Evolutionary conservation across 2,888 invertebrate genomes (phyloP).

Genomic region (Sclerodermus sp.): DNA sequence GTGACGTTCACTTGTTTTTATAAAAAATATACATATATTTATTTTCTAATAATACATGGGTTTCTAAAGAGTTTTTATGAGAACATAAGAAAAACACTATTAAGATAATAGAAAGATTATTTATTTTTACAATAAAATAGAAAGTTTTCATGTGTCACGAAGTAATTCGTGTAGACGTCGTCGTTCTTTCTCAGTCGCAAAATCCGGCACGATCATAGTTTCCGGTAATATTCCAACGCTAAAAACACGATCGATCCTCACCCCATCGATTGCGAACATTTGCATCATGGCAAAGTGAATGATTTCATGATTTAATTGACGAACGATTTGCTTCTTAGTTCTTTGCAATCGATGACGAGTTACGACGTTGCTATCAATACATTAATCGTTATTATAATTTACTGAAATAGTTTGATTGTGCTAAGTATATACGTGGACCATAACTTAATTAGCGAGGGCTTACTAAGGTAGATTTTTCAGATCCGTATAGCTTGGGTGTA

Average conservation of each 20-base stretch:
- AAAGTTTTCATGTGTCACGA: background rate
- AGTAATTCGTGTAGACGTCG: conserved; percentile 34
- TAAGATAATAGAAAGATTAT: background rate
- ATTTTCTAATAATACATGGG: no score
- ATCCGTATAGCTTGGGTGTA: conserved; percentile 65
- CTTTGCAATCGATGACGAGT: conserved; percentile 66
- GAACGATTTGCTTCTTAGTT: conserved; percentile 55
- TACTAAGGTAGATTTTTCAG: conserved; percentile 65
- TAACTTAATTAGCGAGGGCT: no score
- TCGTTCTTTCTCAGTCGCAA: conserved; percentile 34
- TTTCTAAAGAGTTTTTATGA: no score
- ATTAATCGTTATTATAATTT: no score
- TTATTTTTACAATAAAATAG: background rate
- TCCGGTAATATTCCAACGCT: conserved; percentile 52
- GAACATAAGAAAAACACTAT: no score
- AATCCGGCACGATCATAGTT: conserved; percentile 37
- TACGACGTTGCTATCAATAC: conserved; percentile 57
- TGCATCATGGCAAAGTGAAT: conserved; percentile 66
- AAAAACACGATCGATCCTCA: conserved; percentile 68
- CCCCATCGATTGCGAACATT: conserved; percentile 66
- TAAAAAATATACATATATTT: background rate
- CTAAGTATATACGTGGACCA: no score
- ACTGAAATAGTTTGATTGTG: no score
- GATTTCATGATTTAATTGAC: conserved; percentile 66
- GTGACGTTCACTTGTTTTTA: background rate